Evolutionary conservation across 2,797 vertebrate species (phyloP).

Genomic region (Hemibagrus guttatus): DNA sequence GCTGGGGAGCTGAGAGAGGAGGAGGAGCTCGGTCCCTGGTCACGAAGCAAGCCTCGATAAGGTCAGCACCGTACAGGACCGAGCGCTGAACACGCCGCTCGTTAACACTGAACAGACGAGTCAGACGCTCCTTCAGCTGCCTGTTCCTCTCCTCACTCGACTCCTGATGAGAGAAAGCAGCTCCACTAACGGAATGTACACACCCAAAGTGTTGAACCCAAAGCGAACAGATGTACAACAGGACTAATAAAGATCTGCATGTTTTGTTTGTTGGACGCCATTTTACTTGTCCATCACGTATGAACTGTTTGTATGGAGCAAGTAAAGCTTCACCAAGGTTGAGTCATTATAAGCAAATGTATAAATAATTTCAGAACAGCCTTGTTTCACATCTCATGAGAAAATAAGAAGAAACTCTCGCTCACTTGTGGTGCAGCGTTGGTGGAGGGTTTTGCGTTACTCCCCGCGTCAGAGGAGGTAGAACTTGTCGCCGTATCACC

Average conservation of each 20-base stretch:
- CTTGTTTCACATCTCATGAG: background rate
- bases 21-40: conserved; percentile 46
- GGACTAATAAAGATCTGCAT: background rate
- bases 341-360: background rate
- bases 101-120: conserved; percentile 82
- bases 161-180: conserved; percentile 71
- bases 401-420: background rate
- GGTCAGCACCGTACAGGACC: conserved; percentile 87
- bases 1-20: conserved; percentile 52
- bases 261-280: background rate
- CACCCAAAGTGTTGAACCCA: background rate
- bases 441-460: conserved; percentile 59
- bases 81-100: conserved; percentile 83
- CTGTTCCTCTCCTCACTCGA: conserved; percentile 82
- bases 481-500: conserved; percentile 63
- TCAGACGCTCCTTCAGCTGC: conserved; percentile 85
- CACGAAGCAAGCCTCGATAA: conserved; percentile 80
- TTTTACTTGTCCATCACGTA: background rate
- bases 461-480: conserved; percentile 20
- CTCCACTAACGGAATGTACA: background rate
- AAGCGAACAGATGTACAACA: background rate
- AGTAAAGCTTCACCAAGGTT: background rate
- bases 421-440: conserved; percentile 66
- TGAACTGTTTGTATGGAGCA: background rate
- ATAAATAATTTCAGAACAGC: background rate